Evolutionary conservation across 2,113 vertebrate species (phyloP), one percentile per base, ranked within the genome.

Genomic region (Strix uralensis): DNA sequence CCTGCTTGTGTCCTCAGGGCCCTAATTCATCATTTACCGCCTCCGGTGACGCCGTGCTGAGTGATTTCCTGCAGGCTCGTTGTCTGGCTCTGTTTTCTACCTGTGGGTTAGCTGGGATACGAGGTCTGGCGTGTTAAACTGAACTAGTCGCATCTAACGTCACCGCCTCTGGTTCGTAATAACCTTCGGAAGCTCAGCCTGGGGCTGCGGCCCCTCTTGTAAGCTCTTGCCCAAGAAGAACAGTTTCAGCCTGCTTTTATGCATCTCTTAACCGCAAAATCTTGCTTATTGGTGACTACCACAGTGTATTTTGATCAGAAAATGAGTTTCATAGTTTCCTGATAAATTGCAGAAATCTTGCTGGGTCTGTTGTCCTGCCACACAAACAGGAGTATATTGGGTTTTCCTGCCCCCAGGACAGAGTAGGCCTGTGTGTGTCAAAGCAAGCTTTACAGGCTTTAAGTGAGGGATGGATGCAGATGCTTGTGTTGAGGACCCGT

Each of bases 101-200:
- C n/a, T 2, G 1, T 59, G 52, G 14, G 8, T 78, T 89, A n/a
- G 23, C 42, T 72, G 59, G 55, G 30, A 23, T 51, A 9, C 0
- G 15, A 69, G 47, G 16, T 62, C 49, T 84, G 81, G 18, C 0
- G 0, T 40, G 57, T 72, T 78, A 21, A 52, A 47, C 1, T 34
- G 20, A 81, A 25, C 36, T 26, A 14, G 12, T 72, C 2, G 2
- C 36, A 10, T 44, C 16, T 38, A 6, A 58, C 1, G 1, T 78
- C 46, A 16, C 46, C 0, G 1, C 14, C 25, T 73, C 59, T 66
- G 36, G 15, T 40, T 55, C 0, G 0, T 67, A 55, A 59, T n/a
- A 75, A 46, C 29, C 51, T 47, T 34, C 5, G 8, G 52, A 66
- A 74, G 38, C 42, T 91, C 57, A 81, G 18, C 18, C 40, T 6